A percentile compares a stretch with the other conserved stretches of the same genome.
These are phyloP conservation scores for Chironomus striatipennis DNA, from an alignment of 1,140 invertebrate species.

Conservation along the genomic window DNA sequence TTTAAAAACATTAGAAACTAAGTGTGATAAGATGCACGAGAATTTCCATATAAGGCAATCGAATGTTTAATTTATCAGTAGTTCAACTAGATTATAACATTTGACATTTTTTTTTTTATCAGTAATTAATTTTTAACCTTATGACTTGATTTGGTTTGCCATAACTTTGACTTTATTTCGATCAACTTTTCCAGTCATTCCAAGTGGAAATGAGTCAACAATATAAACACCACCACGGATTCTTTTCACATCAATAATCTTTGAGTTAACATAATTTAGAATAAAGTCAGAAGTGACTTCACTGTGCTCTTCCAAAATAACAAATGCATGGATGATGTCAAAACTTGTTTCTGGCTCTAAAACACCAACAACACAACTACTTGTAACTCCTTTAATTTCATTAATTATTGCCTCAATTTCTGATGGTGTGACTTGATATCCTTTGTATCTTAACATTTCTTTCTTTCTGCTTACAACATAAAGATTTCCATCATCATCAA, in stretches of 20 bases:
- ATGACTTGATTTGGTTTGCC: not conserved
- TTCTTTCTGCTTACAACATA: not conserved
- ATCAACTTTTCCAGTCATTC: conserved; percentile 54
- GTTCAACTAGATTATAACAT: too few species aligned
- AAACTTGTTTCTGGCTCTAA: not conserved
- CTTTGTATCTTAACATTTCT: not conserved
- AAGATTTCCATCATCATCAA: not conserved
- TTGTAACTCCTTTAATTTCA: not conserved
- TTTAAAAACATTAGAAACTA: too few species aligned
- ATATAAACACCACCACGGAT: conserved; percentile 50
- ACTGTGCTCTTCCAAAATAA: not conserved
- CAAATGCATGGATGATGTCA: not conserved
- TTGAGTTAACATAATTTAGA: conserved; percentile 49
- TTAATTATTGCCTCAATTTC: not conserved
- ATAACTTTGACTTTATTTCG: conserved; percentile 42
- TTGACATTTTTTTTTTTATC: too few species aligned
- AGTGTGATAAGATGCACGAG: too few species aligned
- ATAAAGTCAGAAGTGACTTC: not conserved
- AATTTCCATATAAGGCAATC: too few species aligned
- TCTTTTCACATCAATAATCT: conserved; percentile 47
- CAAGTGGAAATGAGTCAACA: conserved; percentile 49
- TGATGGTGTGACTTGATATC: not conserved
- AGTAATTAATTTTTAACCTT: too few species aligned
- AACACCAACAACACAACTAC: not conserved
- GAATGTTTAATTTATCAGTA: too few species aligned